These are phyloP conservation scores for Macroramphosus scolopax DNA, from an alignment of 2,797 vertebrate species.

Conservation along the genomic window DNA sequence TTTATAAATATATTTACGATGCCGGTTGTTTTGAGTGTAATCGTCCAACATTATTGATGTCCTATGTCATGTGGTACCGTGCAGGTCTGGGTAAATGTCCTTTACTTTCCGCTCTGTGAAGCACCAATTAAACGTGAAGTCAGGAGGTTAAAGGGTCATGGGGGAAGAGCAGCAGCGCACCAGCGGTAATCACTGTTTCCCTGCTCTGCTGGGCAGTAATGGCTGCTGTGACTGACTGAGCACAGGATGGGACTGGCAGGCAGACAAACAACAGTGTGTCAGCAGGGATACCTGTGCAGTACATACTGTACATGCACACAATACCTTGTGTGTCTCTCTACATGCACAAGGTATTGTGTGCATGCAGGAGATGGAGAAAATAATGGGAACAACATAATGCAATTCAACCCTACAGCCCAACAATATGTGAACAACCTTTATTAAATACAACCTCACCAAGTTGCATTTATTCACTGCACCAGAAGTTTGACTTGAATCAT, in stretches of 20 bases:
- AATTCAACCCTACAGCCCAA: too few relatives aligned
- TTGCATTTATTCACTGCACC: too few relatives aligned
- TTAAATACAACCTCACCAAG: too few relatives aligned
- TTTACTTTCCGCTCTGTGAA: conserved; percentile 12
- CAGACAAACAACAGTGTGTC: neutral
- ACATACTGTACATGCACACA: neutral
- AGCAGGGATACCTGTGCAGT: too few relatives aligned
- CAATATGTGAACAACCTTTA: too few relatives aligned
- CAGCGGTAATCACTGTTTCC: conserved; percentile 24
- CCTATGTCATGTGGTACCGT: conserved; percentile 2
- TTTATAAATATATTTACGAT: neutral
- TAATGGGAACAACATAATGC: neutral
- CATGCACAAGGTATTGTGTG: too few relatives aligned
- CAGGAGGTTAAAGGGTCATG: conserved; percentile 33
- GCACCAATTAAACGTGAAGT: conserved; percentile 30
- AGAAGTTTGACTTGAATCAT: too few relatives aligned
- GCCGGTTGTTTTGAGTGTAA: neutral
- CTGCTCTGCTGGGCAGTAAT: conserved; percentile 33
- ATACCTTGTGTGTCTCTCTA: neutral
- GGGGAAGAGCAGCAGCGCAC: conserved; percentile 11
- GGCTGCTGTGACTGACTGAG: conserved; percentile 20
- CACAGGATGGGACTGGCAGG: conserved; percentile 4
- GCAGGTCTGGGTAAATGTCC: neutral
- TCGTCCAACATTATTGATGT: neutral
- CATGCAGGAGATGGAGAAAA: neutral